These are phyloP conservation scores for Cylas formicarius DNA, from an alignment of 1,140 invertebrate genomes.

Conservation along the genomic window DNA sequence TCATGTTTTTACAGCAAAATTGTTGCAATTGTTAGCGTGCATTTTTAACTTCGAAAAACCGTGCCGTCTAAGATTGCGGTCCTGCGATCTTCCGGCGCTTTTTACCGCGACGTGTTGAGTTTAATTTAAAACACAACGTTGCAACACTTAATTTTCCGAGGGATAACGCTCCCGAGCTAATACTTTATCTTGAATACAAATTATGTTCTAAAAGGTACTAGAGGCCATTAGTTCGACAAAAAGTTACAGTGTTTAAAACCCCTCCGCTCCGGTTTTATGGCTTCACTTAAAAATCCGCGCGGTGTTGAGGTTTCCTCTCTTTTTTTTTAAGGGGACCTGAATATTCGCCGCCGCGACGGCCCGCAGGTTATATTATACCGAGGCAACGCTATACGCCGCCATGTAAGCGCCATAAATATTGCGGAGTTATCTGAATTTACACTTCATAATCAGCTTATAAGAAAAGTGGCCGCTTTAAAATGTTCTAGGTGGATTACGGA, in stretches of 20 bases:
- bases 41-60: no score
- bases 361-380: conserved; percentile 36
- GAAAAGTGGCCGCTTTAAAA: conserved; percentile 43
- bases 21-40: no score
- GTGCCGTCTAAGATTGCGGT: no score
- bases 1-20: no score
- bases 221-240: conserved; percentile 35
- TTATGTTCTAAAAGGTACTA: conserved; percentile 35
- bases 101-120: conserved; percentile 6
- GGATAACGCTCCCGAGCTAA: conserved; percentile 25
- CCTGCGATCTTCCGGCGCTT: no score
- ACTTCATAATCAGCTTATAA: conserved; percentile 45
- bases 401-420: conserved; percentile 45
- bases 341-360: conserved; percentile 12
- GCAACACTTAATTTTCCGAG: conserved; percentile 20
- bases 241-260: conserved; percentile 36
- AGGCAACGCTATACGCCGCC: no score
- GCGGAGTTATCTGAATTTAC: conserved; percentile 44
- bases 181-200: conserved; percentile 32
- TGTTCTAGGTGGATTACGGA: conserved; percentile 40
- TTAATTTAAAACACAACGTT: conserved; percentile 26
- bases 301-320: no score
- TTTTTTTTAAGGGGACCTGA: conserved; percentile 20
- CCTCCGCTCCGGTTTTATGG: conserved; percentile 20
- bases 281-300: conserved; percentile 25